Conservation (phyloP, 2,113 vertebrate species). For the Corythaixoides concolor region DNA sequence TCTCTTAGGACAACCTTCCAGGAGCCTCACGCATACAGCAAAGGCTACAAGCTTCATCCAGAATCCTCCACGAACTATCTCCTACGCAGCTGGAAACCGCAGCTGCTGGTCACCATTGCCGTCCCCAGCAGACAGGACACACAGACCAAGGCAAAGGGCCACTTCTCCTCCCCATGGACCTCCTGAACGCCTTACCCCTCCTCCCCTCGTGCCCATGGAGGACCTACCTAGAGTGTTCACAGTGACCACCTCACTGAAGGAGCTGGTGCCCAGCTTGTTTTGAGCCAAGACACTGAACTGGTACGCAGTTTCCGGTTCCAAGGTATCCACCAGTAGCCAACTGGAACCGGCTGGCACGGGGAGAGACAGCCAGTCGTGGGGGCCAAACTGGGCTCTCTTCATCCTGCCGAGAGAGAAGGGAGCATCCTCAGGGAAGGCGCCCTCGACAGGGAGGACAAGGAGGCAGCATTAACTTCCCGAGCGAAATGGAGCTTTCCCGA, state of each 20-base stretch:
- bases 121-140: neutral
- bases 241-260: conserved; percentile 99
- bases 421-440: conserved; percentile 27
- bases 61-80: neutral
- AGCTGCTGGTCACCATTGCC: neutral
- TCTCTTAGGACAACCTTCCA: neutral
- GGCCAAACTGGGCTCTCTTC: conserved; percentile 94
- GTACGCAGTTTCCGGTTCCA: conserved; percentile 96
- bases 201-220: fast-evolving
- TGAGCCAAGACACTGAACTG: conserved; percentile 99
- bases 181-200: neutral
- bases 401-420: conserved; percentile 78
- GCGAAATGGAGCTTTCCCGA: conserved; percentile 31
- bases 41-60: neutral
- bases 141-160: neutral
- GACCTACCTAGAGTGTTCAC: conserved; percentile 95
- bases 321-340: conserved; percentile 90
- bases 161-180: neutral
- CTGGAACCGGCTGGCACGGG: conserved; percentile 88
- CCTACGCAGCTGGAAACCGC: neutral
- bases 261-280: conserved; percentile 97
- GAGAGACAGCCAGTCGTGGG: conserved; percentile 96
- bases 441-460: neutral
- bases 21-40: neutral
- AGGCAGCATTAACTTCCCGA: conserved; percentile 11